Conservation (phyloP, 2,888 invertebrate species). For the Ennomos quercinarius region DNA sequence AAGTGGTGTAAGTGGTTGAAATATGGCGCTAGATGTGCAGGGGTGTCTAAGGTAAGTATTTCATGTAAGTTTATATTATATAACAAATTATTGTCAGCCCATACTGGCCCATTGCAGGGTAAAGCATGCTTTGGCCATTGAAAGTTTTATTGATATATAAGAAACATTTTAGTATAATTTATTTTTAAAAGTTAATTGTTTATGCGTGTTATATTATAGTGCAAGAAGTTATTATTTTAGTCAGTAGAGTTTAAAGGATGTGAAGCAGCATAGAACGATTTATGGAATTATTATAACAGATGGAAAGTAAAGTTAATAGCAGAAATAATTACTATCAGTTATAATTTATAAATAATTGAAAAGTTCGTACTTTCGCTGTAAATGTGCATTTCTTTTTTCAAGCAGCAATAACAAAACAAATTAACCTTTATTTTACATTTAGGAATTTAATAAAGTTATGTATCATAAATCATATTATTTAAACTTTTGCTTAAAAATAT, state of each 20-base stretch:
- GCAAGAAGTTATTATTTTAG: constrained; percentile 3
- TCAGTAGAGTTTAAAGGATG: constrained; percentile 5
- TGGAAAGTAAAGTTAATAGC: constrained; percentile 12
- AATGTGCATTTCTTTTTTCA: constrained; percentile 31
- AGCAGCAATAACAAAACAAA: constrained; percentile 25
- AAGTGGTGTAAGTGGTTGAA: constrained; percentile 76
- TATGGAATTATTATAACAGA: constrained; percentile 6
- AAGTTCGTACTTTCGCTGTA: constrained; percentile 31
- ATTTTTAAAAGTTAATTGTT: no score
- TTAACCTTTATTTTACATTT: constrained; percentile 3
- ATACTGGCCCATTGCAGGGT: constrained; percentile 22
- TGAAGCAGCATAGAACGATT: constrained; percentile 4
- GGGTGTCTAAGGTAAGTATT: constrained; percentile 17
- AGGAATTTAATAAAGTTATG: neutral
- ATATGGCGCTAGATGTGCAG: constrained; percentile 69
- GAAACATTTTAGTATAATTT: neutral
- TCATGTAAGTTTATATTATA: neutral
- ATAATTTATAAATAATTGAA: constrained; percentile 20
- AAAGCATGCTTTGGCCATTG: constrained; percentile 28
- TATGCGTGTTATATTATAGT: constrained; percentile 8
- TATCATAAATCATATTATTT: neutral
- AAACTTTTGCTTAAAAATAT: neutral
- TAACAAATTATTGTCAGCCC: constrained; percentile 1
- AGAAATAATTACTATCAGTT: constrained; percentile 2
- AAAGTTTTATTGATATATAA: neutral